Evolutionary conservation across 2,888 invertebrate genomes (phyloP).

Genomic region (Herminia tarsipennalis): DNA sequence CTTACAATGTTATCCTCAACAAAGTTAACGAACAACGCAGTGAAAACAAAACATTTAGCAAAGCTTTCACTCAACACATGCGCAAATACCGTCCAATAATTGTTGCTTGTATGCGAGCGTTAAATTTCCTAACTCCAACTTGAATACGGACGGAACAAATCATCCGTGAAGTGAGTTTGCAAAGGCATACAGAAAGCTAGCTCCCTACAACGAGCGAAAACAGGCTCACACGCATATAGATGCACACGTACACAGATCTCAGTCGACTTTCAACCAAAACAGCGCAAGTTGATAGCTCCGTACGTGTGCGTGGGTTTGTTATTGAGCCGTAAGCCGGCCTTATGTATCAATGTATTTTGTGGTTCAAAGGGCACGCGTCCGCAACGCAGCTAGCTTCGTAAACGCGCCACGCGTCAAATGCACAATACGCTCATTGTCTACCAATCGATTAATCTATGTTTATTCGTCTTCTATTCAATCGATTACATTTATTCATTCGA

Average conservation of each 20-base stretch:
- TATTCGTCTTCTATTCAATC: too few species aligned
- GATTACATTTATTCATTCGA: too few species aligned
- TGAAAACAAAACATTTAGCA: slow-evolving; percentile 3
- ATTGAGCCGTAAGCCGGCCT: too few species aligned
- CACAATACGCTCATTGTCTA: slow-evolving; percentile 36
- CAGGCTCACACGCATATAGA: too few species aligned
- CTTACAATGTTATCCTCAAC: neutral
- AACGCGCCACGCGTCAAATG: slow-evolving; percentile 50
- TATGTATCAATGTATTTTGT: too few species aligned
- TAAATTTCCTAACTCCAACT: slow-evolving; percentile 41
- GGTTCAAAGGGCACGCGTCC: slow-evolving; percentile 13
- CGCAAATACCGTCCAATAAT: slow-evolving; percentile 24
- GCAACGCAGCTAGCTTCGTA: slow-evolving; percentile 34
- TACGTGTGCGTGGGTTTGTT: too few species aligned
- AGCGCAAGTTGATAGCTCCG: too few species aligned
- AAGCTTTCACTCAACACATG: slow-evolving; percentile 14
- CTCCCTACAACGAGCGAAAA: too few species aligned
- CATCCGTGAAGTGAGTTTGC: slow-evolving; percentile 56
- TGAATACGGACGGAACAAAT: slow-evolving; percentile 48
- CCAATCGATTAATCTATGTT: slow-evolving; percentile 31
- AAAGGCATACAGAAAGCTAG: too few species aligned
- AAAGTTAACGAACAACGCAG: neutral
- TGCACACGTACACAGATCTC: too few species aligned
- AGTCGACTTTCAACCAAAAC: too few species aligned
- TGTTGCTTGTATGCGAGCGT: slow-evolving; percentile 26